phyloP scores from a whole-genome alignment of 1,140 invertebrate species.

The Condylostylus longicornis region DNA sequence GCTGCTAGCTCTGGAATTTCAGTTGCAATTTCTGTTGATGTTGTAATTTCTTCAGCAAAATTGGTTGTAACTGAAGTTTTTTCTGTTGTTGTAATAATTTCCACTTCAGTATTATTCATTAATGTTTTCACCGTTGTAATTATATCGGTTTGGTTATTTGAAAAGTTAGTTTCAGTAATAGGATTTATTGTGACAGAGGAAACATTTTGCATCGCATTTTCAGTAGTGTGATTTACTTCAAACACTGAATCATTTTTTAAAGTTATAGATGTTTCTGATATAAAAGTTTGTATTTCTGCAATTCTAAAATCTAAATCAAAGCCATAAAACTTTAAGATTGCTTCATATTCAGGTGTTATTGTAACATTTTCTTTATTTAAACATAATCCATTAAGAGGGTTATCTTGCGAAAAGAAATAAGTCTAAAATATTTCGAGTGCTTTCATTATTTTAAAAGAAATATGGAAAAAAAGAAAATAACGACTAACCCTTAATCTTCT shows the following conservation, averaged over 20 bases:
- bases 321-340: constrained; percentile 57
- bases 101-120: constrained; percentile 13
- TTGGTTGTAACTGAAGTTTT: constrained; percentile 14
- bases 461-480: neutral
- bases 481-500: constrained; percentile 50
- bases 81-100: constrained; percentile 13
- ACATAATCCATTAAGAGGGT: constrained; percentile 59
- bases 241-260: neutral
- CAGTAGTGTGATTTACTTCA: too few species aligned
- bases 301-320: constrained; percentile 42
- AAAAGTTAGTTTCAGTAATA: constrained; percentile 3
- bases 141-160: constrained; percentile 7
- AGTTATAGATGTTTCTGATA: constrained; percentile 1
- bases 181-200: too few species aligned
- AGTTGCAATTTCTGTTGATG: constrained; percentile 9
- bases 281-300: constrained; percentile 12
- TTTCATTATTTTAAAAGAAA: neutral
- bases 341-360: constrained; percentile 50
- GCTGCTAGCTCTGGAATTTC: too few species aligned
- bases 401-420: constrained; percentile 62
- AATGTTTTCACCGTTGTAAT: constrained; percentile 12
- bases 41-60: constrained; percentile 12
- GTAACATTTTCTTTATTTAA: constrained; percentile 59
- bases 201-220: too few species aligned
- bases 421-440: constrained; percentile 39